phyloP scores from a whole-genome alignment of 2,888 invertebrate species.

The Magallana nippona region DNA sequence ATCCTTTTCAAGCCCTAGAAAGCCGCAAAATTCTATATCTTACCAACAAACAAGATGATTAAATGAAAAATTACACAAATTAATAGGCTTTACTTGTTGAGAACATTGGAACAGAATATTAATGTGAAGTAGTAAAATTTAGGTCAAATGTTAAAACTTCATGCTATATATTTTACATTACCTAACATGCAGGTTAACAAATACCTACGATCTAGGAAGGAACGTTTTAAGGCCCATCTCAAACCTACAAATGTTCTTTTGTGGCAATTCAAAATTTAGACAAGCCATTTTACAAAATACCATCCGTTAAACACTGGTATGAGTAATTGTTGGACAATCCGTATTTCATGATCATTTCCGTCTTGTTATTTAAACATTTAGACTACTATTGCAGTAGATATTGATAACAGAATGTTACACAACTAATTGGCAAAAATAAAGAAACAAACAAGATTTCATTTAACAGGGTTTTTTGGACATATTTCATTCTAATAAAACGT shows the following conservation, averaged over 20 bases:
- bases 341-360: too few relatives aligned
- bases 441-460: too few relatives aligned
- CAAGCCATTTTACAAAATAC: background rate
- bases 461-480: too few relatives aligned
- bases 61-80: slow-evolving; percentile 32
- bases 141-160: slow-evolving; percentile 27
- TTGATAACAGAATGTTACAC: too few relatives aligned
- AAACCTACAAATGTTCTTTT: background rate
- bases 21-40: slow-evolving; percentile 18
- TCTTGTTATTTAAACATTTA: too few relatives aligned
- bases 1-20: background rate
- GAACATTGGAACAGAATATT: slow-evolving; percentile 23
- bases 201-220: background rate
- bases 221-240: background rate
- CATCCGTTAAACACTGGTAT: background rate
- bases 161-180: background rate
- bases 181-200: background rate
- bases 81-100: slow-evolving; percentile 27
- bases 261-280: background rate
- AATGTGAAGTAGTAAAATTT: slow-evolving; percentile 11
- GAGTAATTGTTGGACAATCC: too few relatives aligned
- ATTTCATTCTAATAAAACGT: too few relatives aligned
- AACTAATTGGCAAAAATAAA: too few relatives aligned
- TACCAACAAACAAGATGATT: slow-evolving; percentile 19
- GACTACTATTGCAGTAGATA: too few relatives aligned